Evolutionary conservation across 2,113 vertebrate species (phyloP), one percentile per base, ranked within the genome.

Genomic region (Miniopterus natalensis): DNA sequence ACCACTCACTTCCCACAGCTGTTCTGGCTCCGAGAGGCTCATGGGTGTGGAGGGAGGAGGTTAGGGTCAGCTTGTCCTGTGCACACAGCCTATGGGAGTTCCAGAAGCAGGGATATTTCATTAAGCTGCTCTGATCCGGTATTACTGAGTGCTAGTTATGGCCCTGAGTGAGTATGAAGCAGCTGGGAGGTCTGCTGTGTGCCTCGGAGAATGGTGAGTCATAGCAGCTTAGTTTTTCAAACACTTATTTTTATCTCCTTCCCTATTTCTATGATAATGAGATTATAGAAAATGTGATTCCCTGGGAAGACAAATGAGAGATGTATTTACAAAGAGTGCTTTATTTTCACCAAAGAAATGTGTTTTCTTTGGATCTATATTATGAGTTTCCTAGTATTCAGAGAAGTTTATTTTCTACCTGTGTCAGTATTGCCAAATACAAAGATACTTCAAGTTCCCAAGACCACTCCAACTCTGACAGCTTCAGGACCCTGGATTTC

Each of bases 41-140:
- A 9, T 65, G 66, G 80, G 70, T 92, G 42, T 53, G 45, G 45
- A 90, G 45, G 59, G 36, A 81, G 31, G 36, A 15, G 18, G 49
- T 89, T 73, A 88, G 85, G 70, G 71, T 95, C 94, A 94, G 51
- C n/a, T 73, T 97, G 95, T 86, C 94, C 92, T 73, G 13, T 95
- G 45, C 42, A 20, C 13, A 3, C 11, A 79, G 27, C 85, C 66
- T 81, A 10, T 75, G 93, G 84, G 85, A 96, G 40, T 77, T 65
- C 70, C 68, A 59, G 53, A 61, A 94, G 65, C 31, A 61, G 20
- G 51, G 49, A 36, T 77, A 57, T 49, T 92, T 92, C 71, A 63
- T 51, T 84, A 79, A 93, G 12, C 15, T 83, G 45, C 45, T 71
- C 51, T 88, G 40, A 42, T 78, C 70, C 75, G 61, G 51, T 66